These are phyloP conservation scores for Malurus elegans DNA, from an alignment of 2,113 vertebrate genomes.

Conservation along the genomic window DNA sequence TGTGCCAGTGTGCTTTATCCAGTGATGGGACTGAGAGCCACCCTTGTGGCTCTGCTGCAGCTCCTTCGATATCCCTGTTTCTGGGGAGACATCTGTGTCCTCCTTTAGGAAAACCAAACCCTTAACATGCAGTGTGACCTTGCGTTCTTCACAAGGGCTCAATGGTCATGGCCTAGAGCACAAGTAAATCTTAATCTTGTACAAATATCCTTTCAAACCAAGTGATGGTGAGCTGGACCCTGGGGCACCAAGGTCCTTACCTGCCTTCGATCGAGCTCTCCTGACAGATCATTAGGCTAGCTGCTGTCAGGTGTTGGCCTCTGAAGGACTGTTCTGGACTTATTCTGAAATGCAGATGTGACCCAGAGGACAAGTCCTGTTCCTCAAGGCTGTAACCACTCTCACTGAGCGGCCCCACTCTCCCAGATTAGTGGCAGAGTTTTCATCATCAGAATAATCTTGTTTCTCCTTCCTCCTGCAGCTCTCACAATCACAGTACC, in stretches of 20 bases:
- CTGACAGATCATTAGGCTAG: not conserved
- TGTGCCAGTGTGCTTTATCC: not conserved
- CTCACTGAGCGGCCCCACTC: not conserved
- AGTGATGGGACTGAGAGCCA: not conserved
- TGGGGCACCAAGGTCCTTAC: not conserved
- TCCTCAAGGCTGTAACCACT: not conserved
- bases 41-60: fast-evolving
- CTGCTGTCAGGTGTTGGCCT: not conserved
- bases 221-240: not conserved
- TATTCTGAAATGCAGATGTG: not conserved
- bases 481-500: slow-evolving; percentile 26
- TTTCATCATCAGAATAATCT: not conserved
- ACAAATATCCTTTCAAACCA: not conserved
- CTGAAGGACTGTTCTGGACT: not conserved
- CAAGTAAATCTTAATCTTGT: not conserved
- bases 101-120: not conserved
- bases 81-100: not conserved
- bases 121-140: not conserved
- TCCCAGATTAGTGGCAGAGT: not conserved
- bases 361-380: not conserved
- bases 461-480: not conserved
- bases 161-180: not conserved
- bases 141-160: not conserved
- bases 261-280: not conserved
- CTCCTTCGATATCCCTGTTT: not conserved